A percentile compares a stretch with the other conserved stretches of the same genome.
These are phyloP conservation scores for Cephus cinctus DNA, from an alignment of 1,140 invertebrate species.

Conservation along the genomic window DNA sequence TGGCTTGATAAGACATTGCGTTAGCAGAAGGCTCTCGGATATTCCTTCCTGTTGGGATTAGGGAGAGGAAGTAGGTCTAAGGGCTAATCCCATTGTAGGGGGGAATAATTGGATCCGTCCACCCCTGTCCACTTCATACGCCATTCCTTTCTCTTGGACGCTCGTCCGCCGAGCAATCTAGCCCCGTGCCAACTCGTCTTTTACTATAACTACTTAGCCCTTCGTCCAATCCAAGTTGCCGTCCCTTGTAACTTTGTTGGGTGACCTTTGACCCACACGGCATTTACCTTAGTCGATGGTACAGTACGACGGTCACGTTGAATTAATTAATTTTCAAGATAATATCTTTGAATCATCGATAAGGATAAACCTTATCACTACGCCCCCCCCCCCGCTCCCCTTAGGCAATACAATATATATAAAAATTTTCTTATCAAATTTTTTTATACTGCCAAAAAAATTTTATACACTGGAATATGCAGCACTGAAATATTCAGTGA, in stretches of 20 bases:
- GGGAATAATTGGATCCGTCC: slow-evolving; percentile 39
- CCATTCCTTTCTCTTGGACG: slow-evolving; percentile 26
- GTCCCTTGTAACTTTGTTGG: slow-evolving; percentile 27
- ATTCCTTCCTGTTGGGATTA: slow-evolving; percentile 23
- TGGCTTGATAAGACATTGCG: slow-evolving; percentile 29
- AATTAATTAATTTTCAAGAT: too few relatives aligned
- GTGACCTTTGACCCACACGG: slow-evolving; percentile 27
- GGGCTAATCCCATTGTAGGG: slow-evolving; percentile 37
- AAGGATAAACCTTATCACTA: too few relatives aligned
- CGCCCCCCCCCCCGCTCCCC: too few relatives aligned
- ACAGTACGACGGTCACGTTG: too few relatives aligned
- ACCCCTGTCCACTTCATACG: slow-evolving; percentile 33
- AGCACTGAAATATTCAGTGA: too few relatives aligned
- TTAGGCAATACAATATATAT: too few relatives aligned
- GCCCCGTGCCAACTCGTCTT: slow-evolving; percentile 27
- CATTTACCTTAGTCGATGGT: too few relatives aligned
- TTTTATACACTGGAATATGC: too few relatives aligned
- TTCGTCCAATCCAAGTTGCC: slow-evolving; percentile 27
- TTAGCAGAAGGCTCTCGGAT: slow-evolving; percentile 8
- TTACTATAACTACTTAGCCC: slow-evolving; percentile 28
- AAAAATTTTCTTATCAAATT: too few relatives aligned
- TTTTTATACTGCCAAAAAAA: too few relatives aligned
- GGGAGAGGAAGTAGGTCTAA: not conserved
- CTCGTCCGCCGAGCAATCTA: slow-evolving; percentile 23
- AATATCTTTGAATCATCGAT: too few relatives aligned